phyloP scores from a whole-genome alignment of 2,113 vertebrate species.

The Scytalopus superciliaris region DNA sequence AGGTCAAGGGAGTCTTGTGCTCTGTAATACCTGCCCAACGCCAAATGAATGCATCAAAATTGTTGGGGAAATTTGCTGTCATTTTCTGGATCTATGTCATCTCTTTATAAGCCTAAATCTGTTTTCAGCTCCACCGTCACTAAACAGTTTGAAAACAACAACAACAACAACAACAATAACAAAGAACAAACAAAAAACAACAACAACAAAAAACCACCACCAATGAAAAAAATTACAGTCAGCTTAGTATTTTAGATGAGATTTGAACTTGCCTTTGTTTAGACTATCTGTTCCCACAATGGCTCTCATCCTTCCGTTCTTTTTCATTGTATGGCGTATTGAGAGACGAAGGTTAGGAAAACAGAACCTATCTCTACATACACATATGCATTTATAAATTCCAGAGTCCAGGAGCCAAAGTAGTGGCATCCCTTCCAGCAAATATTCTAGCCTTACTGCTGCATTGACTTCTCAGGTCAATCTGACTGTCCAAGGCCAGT shows the following conservation, averaged over 20 bases:
- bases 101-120: neutral
- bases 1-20: constrained; percentile 18
- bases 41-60: constrained; percentile 20
- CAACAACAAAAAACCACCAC: neutral
- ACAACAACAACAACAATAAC: too few species aligned
- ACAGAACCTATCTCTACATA: neutral
- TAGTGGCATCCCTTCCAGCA: neutral
- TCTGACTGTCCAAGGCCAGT: neutral
- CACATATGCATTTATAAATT: neutral
- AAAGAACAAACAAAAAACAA: neutral
- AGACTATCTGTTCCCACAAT: neutral
- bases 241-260: neutral
- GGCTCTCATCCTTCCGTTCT: neutral
- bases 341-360: neutral
- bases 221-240: neutral
- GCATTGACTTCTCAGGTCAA: neutral
- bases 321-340: neutral
- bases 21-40: neutral
- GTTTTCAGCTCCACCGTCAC: neutral
- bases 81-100: neutral
- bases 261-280: neutral
- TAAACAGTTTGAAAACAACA: constrained; percentile 1
- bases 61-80: neutral
- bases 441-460: neutral
- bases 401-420: neutral